Evolutionary conservation across 2,113 vertebrate species (phyloP), one percentile per base, ranked within the genome.

Genomic region (Seriola aureovittata): DNA sequence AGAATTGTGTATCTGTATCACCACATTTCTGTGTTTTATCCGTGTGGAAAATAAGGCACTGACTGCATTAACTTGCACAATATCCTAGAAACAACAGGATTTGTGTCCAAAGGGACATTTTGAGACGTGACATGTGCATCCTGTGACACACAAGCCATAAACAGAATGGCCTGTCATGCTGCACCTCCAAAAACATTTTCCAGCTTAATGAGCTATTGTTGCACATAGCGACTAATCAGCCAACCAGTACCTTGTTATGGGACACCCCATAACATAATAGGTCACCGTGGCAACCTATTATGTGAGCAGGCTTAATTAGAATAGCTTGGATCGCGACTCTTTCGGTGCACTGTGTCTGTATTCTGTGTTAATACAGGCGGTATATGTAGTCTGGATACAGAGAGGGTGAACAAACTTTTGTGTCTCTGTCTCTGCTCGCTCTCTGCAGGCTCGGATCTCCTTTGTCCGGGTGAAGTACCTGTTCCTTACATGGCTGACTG

Each of bases 401-500:
- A 46, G 32, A 13, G 25, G 9, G 0, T 69, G 23, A 75, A 52
- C 23, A n/a, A 12, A 16, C 21, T 23, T 42, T 3, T 11, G 32
- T 78, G 14, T 67, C 38, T 62, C 8, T 71, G 6, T 82, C 12
- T 71, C 1, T 68, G 52, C 21, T 68, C 19, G 3, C 32, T 21
- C 68, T 0, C 82, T 55, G 8, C 72, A 99, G 98, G 96, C 97
- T 91, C 97, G 96, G 80, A 96, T 99, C 93, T 98, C 98, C 3
- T 98, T 97, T n/a, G 91, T 97, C 80, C 95, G 97, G 87, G 97
- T 99, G 94, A 99, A 99, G 92, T 99, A 97, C 88, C 96, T 99
- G 92, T 99, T 99, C 93, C 96, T 99, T 29, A 98, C 97, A 69
- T 99, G 98, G 98, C 87, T 99, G 94, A 97, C 94, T 0, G 97